Evolutionary conservation across 2,797 vertebrate genomes (phyloP).

Genomic region (Lagorchestes hirsutus): DNA sequence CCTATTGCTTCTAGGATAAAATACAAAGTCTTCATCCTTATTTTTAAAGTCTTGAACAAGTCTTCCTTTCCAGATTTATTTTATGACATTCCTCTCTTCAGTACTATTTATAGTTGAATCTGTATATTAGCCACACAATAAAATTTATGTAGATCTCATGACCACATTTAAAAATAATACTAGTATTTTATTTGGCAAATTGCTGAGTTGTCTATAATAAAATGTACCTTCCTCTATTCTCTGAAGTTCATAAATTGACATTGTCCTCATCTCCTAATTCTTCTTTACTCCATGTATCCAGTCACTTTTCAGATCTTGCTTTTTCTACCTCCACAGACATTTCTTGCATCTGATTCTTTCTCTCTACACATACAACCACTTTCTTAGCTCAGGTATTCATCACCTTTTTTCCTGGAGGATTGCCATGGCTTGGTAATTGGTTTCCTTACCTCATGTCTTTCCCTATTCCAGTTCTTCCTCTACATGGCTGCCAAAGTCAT

Average conservation of each 20-base stretch:
- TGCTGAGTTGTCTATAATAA: neutral
- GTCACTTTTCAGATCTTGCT: neutral
- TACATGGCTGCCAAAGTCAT: neutral
- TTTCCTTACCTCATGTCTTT: neutral
- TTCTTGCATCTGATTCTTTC: neutral
- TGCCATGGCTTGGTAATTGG: neutral
- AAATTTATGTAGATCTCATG: neutral
- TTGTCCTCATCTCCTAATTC: neutral
- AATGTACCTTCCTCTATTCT: neutral
- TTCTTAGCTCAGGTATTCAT: neutral
- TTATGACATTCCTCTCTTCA: neutral
- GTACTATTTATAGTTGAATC: neutral
- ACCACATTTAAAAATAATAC: neutral
- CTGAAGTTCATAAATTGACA: neutral
- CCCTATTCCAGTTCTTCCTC: slow-evolving; percentile 13
- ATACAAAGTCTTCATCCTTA: neutral
- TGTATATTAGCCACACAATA: neutral
- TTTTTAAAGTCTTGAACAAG: neutral
- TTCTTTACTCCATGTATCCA: neutral
- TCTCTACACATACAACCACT: neutral
- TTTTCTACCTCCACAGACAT: neutral
- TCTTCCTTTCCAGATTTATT: neutral
- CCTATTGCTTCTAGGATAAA: slow-evolving; percentile 8
- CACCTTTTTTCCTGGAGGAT: neutral
- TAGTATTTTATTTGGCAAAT: neutral